Evolutionary conservation across 1,140 invertebrate genomes (phyloP), one percentile per base, ranked within the genome.

Genomic region (Ridgeia piscesae): DNA sequence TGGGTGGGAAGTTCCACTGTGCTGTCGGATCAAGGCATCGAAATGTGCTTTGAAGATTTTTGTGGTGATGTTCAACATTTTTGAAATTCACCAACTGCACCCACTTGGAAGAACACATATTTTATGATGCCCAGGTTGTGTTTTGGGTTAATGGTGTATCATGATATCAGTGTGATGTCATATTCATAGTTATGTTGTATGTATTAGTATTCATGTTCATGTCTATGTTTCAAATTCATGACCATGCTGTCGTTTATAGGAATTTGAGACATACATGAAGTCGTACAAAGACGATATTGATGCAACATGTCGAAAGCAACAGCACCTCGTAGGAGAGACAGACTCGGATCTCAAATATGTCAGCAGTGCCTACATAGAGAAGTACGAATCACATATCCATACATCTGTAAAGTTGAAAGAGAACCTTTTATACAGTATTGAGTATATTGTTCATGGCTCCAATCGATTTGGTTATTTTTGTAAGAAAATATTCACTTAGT

Each of bases 361-460:
- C 48, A 92, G 91, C 88, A 92, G 88, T 33, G 91, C 91, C 9
- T 92, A 92, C 58, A 88, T 92, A 6, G 91, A 92, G 35, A 77
- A 88, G 91, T 92, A 27, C 9, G 58, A 0, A 17, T n/a, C 17
- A 90, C 0, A 21, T n/a, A 50, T 50, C 21, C 48, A 11, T 8
- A 50, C 48, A 50, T 50, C 0, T 50, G 48, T 50, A 50, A 50
- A 21, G 48, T 50, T 50, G 48, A 21, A 50, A 50, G 48, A 50
- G 48, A 50, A 50, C 48, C 48, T 11, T 50, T n/a, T n/a, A n/a
- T n/a, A n/a, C n/a, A n/a, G n/a, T n/a, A n/a, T n/a, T n/a, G n/a
- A n/a, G n/a, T n/a, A n/a, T n/a, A n/a, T n/a, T n/a, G n/a, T n/a
- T n/a, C n/a, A n/a, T n/a, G n/a, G n/a, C n/a, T n/a, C n/a, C n/a